Conservation (phyloP, 2,113 vertebrate species). For the Caracal caracal region DNA sequence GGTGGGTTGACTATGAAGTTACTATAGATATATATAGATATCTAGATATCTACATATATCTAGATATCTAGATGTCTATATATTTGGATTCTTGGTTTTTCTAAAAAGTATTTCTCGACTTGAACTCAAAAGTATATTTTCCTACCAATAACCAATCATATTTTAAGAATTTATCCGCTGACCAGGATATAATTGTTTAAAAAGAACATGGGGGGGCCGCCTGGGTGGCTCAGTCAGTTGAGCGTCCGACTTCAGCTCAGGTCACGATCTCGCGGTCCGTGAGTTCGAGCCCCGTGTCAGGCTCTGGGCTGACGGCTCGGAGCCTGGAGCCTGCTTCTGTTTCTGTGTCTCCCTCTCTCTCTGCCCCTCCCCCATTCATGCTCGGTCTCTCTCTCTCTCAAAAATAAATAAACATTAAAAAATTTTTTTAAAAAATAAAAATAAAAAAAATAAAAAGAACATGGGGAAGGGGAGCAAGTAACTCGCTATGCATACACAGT, state of each 20-base stretch:
- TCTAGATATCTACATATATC: no score
- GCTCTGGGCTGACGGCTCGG: no score
- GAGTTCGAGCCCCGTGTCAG: no score
- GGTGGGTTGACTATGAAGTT: constrained; percentile 29
- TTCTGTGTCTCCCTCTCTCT: no score
- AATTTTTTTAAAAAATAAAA: no score
- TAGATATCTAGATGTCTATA: neutral
- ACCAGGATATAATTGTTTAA: neutral
- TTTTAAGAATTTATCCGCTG: neutral
- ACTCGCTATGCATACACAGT: neutral
- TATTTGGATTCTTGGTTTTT: constrained; percentile 39
- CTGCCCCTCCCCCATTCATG: no score
- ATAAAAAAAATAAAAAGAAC: neutral
- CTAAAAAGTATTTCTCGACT: constrained; percentile 47
- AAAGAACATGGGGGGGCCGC: neutral
- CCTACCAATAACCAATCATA: neutral
- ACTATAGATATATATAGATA: neutral
- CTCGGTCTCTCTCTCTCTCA: no score
- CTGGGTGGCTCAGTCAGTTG: no score
- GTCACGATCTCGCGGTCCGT: no score
- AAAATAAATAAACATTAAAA: no score
- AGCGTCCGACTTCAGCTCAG: no score
- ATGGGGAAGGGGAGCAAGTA: neutral
- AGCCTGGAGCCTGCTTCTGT: no score
- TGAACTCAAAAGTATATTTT: constrained; percentile 27